Evolutionary conservation across 1,140 invertebrate genomes (phyloP).

Genomic region (Venturia canescens): DNA sequence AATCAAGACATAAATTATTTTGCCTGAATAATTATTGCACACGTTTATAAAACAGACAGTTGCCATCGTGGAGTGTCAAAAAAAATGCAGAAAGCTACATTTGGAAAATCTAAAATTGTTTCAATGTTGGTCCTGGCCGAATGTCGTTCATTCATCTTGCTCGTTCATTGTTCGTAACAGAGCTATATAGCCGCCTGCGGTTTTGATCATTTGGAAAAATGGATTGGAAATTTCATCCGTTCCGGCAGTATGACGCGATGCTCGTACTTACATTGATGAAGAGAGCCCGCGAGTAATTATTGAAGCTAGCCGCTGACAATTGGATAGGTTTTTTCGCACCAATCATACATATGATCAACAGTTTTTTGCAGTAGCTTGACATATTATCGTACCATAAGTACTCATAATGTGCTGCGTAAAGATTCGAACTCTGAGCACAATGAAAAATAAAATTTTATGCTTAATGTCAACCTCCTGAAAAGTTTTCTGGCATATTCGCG

Average conservation of each 20-base stretch:
- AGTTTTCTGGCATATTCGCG: no score
- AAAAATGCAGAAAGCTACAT: no score
- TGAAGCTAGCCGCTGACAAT: constrained; percentile 30
- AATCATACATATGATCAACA: constrained; percentile 31
- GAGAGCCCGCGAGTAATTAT: constrained; percentile 17
- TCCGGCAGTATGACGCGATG: background rate
- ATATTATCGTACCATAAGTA: constrained; percentile 46
- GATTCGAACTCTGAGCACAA: constrained; percentile 36
- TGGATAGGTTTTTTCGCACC: constrained; percentile 15
- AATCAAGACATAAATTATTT: no score
- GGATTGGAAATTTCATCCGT: background rate
- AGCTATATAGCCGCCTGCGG: constrained; percentile 56
- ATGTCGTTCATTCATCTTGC: no score
- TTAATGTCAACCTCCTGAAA: no score
- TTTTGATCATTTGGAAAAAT: constrained; percentile 56
- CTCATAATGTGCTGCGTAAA: constrained; percentile 35
- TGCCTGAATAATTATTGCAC: no score
- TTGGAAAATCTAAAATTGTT: constrained; percentile 56
- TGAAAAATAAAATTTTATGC: background rate
- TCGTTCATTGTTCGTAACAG: constrained; percentile 50
- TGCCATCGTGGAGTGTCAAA: no score
- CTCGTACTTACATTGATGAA: constrained; percentile 26
- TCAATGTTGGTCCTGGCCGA: background rate
- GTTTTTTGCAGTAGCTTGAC: constrained; percentile 6
- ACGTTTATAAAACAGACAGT: no score